Evolutionary conservation across 64 coral and sea anemone genomes (phyloP), one percentile per base, ranked within the genome.

Genomic region (Porites lutea): DNA sequence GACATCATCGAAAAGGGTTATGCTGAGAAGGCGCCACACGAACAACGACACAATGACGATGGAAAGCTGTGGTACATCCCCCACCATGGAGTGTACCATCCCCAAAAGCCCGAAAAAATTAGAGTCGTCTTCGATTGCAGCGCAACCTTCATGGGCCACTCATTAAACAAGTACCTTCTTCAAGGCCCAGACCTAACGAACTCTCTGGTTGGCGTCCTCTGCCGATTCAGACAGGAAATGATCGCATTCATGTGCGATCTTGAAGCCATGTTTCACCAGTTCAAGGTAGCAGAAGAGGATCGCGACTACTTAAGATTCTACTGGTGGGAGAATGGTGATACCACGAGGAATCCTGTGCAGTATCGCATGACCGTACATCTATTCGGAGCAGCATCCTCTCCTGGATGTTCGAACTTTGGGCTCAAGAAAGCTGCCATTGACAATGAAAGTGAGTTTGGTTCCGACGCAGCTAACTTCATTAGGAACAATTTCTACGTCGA

Each of bases 51-150:
- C 7, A 20, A n/a, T 5, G 37, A 61, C 15, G 13, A 15, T 15
- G 23, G 44, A 18, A 49, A 48, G 10, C 13, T 9, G 75, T 82
- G 78, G 78, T 82, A 82, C 52, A 82, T 82, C 27, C 78, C 54
- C 6, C 78, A 82, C 50, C 78, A 82, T 61, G 78, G 78, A n/a
- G 78, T 82, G 52, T 82, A 82, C 16, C 78, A 82, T 19, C 78
- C 78, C 3, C 16, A 82, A 57, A 82, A 82, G 78, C 78, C 51
- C 6, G 21, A 82, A 20, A 82, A 82, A 11, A 13, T 82, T 6
- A 55, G 78, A 59, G 78, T 82, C 3, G 78, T 82, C 2, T 82
- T 82, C 78, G 78, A 82, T 27, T 57, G 51, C 12, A 22, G 16
- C 0, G 50, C 51, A 15, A 5, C 18, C 4, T 27, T 19, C 13